phyloP scores from a whole-genome alignment of 2,113 vertebrate species.

The Gymnogyps californianus region DNA sequence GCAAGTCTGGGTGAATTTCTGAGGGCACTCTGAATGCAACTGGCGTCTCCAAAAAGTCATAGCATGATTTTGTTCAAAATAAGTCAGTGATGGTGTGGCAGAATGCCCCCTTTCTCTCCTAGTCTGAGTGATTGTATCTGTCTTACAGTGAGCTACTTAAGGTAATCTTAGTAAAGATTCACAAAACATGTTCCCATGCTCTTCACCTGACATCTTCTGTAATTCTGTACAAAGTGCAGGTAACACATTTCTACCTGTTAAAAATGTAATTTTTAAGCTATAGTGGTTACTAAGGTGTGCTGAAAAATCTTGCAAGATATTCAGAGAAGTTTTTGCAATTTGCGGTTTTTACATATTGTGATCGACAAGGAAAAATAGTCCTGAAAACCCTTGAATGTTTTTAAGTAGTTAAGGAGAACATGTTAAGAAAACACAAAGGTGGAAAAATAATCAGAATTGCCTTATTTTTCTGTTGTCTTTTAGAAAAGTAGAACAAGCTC shows the following conservation, averaged over 20 bases:
- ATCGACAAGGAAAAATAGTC: background rate
- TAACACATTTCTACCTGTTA: background rate
- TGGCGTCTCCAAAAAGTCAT: background rate
- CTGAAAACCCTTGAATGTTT: background rate
- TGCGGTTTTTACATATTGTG: background rate
- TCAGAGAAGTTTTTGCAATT: background rate
- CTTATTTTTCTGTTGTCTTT: background rate
- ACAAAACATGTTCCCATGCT: background rate
- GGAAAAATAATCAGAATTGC: background rate
- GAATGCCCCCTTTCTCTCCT: background rate
- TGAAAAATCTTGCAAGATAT: background rate
- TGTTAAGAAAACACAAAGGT: background rate
- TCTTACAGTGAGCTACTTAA: background rate
- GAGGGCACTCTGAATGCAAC: background rate
- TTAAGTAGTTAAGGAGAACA: background rate
- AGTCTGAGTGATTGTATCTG: background rate
- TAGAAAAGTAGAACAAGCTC: constrained; percentile 7
- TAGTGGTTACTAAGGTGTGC: background rate
- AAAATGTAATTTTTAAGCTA: background rate
- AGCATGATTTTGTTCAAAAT: background rate
- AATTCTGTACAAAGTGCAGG: background rate
- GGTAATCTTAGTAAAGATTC: background rate
- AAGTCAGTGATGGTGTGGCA: background rate
- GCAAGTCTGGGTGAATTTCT: background rate
- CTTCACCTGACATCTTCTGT: background rate